Evolutionary conservation across 1,140 invertebrate species (phyloP), one percentile per base, ranked within the genome.

Genomic region (Lordiphosa clarofinis): DNA sequence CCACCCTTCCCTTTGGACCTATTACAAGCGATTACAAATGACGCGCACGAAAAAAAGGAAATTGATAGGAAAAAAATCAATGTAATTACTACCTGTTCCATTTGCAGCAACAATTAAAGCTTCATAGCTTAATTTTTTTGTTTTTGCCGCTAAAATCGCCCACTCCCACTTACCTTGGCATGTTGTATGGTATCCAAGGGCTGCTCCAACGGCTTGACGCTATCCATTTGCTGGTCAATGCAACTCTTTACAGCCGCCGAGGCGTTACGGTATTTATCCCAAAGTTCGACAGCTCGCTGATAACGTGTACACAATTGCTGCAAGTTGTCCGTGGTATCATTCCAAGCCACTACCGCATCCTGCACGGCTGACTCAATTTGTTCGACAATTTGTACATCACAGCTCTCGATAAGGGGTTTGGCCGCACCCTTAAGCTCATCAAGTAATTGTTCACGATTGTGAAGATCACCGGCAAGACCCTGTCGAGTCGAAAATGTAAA

Each of bases 201-300:
- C 57, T 89, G 78, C 36, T 89, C 79, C 54, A 89, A 58, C 7
- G 72, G 70, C 48, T 89, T 79, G 36, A 89, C 75, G 37, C 70
- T 84, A 59, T 88, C 88, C 86, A 89, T 93, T 87, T 94, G 93
- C 62, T 92, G 91, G 73, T 95, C 94, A 35, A 93, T 92, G 91
- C 93, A 95, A 53, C 90, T 91, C 48, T 93, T 92, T 38, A 95
- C 92, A 4, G 92, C 91, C n/a, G 94, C 93, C 33, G 93, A 94
- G 1, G 94, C 93, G 72, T 94, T 94, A 15, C 93, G 90, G 89
- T 95, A 95, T 43, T 93, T 91, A 70, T 93, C 90, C 95, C 95
- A 96, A 31, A 95, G 90, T 24, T 92, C 92, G 40, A 94, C 94
- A 3, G 94, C 94, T 86, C 93, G 89, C 71, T 95, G 92, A 89